A percentile compares a stretch with the other conserved stretches of the same genome.
These are phyloP conservation scores for Rhinatrema bivittatum DNA, from an alignment of 2,797 vertebrate species.

Conservation along the genomic window DNA sequence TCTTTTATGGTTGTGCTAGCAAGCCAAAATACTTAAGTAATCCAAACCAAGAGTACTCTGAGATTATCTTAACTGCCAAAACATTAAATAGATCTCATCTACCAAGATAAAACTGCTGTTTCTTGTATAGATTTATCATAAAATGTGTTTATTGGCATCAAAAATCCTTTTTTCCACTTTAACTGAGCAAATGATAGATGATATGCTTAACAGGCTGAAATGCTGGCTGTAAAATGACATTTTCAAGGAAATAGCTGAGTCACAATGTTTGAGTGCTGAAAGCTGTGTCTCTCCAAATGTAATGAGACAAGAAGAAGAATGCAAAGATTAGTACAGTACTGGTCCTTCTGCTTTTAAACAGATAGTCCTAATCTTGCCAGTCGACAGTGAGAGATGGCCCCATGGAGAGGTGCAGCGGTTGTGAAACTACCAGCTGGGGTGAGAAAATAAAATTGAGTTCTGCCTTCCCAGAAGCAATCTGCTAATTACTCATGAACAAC, in stretches of 20 bases:
- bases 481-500: no score
- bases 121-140: not conserved
- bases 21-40: no score
- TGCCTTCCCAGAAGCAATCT: no score
- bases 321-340: not conserved
- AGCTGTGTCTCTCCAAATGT: accelerated
- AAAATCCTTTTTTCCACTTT: slow-evolving; percentile 8
- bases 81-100: not conserved
- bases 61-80: not conserved
- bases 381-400: accelerated
- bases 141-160: slow-evolving; percentile 6
- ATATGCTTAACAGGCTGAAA: slow-evolving; percentile 16
- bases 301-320: no score
- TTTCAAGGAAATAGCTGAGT: slow-evolving; percentile 1
- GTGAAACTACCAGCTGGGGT: no score
- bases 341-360: not conserved
- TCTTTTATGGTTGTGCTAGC: no score
- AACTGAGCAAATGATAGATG: not conserved
- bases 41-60: not conserved
- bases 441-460: no score
- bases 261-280: not conserved
- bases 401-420: accelerated
- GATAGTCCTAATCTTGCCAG: not conserved
- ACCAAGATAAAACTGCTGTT: not conserved
- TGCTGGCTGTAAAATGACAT: slow-evolving; percentile 15